A percentile compares a stretch with the other conserved stretches of the same genome.
Evolutionary conservation across 2,113 vertebrate genomes (phyloP).

Genomic region (Sebastes schlegelii): DNA sequence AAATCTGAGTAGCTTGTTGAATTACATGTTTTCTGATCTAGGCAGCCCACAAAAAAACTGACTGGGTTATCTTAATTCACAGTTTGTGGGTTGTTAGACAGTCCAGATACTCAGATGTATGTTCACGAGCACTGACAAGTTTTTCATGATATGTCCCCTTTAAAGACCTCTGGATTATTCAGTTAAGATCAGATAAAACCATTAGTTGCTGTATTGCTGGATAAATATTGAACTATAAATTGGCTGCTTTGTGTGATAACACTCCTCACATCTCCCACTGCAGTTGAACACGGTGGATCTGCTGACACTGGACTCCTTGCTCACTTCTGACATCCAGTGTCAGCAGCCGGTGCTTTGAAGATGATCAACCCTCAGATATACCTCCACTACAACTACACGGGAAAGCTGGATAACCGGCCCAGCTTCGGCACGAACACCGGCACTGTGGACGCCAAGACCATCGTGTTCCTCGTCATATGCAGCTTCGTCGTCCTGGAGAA

Average conservation of each 20-base stretch:
- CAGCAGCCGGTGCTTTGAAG: constrained; percentile 39
- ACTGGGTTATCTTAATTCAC: too few species aligned
- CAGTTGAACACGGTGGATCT: constrained; percentile 35
- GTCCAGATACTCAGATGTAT: too few species aligned
- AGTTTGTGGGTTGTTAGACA: too few species aligned
- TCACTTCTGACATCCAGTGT: constrained; percentile 66
- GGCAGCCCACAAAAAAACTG: too few species aligned
- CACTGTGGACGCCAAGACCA: constrained; percentile 77
- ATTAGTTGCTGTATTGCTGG: background rate
- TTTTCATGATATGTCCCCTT: too few species aligned
- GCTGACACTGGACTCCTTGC: constrained; percentile 36
- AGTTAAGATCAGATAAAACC: background rate
- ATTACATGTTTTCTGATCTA: too few species aligned
- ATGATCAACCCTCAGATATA: constrained; percentile 83
- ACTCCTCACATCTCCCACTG: constrained; percentile 7
- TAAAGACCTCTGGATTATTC: background rate
- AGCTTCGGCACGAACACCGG: constrained; percentile 62
- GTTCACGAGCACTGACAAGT: too few species aligned
- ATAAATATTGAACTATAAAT: background rate
- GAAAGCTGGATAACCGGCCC: constrained; percentile 85
- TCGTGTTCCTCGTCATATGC: constrained; percentile 89
- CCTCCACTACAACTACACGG: constrained; percentile 93
- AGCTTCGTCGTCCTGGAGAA: constrained; percentile 96
- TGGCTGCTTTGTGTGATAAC: constrained; percentile 1
- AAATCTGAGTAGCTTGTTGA: too few species aligned